Percentiles rank a stretch among this genome's conserved stretches.
These are phyloP conservation scores for Lasioglossum baleicum DNA, from an alignment of 1,140 invertebrate species.

Conservation along the genomic window DNA sequence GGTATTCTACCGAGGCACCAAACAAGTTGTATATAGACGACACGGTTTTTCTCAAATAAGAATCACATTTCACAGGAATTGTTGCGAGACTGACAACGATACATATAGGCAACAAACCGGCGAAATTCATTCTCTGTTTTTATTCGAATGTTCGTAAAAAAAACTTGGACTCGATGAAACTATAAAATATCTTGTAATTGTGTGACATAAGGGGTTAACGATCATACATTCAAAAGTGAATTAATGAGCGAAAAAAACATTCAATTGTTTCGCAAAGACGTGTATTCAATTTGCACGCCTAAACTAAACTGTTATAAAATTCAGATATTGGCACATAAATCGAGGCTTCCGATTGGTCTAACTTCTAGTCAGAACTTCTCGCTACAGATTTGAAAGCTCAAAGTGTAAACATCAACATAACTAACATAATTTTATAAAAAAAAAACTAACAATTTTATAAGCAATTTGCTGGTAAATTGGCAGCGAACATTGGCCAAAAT, in stretches of 20 bases:
- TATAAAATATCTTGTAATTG: not conserved
- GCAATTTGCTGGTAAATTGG: no score
- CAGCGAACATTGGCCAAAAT: no score
- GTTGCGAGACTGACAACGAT: conserved; percentile 7
- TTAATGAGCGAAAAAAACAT: not conserved
- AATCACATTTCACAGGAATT: conserved; percentile 5
- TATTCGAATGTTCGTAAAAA: not conserved
- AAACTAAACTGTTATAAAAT: not conserved
- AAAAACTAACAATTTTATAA: no score
- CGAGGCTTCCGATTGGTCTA: conserved; percentile 1
- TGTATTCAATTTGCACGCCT: not conserved
- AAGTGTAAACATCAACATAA: no score
- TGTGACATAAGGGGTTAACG: not conserved
- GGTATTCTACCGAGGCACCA: not conserved
- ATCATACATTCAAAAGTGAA: not conserved
- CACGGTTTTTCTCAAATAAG: not conserved
- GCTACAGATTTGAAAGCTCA: not conserved
- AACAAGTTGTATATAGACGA: not conserved
- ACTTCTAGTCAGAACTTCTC: not conserved
- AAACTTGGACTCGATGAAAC: not conserved
- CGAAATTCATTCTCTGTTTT: conserved; percentile 40
- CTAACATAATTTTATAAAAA: no score
- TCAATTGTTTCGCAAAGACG: not conserved
- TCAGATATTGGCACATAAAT: not conserved
- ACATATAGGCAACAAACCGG: not conserved